A percentile compares a stretch with the other conserved stretches of the same genome.
Conservation (phyloP, 1,140 invertebrate species). For the Spodoptera frugiperda region DNA sequence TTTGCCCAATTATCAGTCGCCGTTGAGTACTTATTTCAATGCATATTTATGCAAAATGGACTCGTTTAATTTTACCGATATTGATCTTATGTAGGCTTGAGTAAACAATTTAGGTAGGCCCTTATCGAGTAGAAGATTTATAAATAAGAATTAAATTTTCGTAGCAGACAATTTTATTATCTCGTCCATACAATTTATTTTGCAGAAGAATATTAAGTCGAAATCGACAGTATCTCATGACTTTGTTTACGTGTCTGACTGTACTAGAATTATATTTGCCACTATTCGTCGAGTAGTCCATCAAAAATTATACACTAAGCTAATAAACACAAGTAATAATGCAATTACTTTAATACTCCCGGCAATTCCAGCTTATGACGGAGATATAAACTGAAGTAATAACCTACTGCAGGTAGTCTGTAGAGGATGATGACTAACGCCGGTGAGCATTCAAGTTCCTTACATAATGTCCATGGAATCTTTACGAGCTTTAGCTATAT, state of each 20-base stretch:
- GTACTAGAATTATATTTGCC: no score
- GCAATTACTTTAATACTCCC: slow-evolving; percentile 1
- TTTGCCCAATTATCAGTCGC: slow-evolving; percentile 53
- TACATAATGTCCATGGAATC: background rate
- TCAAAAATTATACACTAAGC: background rate
- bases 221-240: no score
- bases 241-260: no score
- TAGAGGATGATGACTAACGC: slow-evolving; percentile 8
- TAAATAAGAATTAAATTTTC: no score
- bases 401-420: slow-evolving; percentile 1
- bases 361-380: slow-evolving; percentile 13
- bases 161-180: no score
- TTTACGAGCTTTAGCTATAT: no score
- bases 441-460: background rate
- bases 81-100: slow-evolving; percentile 50
- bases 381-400: slow-evolving; percentile 24
- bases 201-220: no score
- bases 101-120: slow-evolving; percentile 20
- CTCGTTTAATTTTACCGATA: slow-evolving; percentile 29
- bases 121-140: background rate
- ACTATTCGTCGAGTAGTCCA: no score
- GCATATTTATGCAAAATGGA: slow-evolving; percentile 50
- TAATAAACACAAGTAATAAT: background rate
- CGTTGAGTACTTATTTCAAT: slow-evolving; percentile 40
- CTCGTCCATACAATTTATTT: no score